A percentile compares a stretch with the other conserved stretches of the same genome.
These are phyloP conservation scores for Atopsyche davidsoni DNA, from an alignment of 1,140 invertebrate genomes.

Conservation along the genomic window DNA sequence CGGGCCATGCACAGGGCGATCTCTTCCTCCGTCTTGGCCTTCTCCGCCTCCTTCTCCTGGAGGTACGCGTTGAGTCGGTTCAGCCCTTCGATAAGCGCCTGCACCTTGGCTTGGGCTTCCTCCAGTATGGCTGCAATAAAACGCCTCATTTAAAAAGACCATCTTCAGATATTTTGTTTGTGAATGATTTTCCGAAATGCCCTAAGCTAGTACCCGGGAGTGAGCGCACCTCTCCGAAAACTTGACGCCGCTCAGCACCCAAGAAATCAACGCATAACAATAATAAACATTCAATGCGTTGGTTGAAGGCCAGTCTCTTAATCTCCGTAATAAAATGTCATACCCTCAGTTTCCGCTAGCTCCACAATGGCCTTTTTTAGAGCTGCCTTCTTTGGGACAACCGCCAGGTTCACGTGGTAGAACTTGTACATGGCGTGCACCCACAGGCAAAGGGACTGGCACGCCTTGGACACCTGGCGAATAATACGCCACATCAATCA, in stretches of 20 bases:
- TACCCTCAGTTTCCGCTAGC: slow-evolving; percentile 57
- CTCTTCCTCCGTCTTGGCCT: slow-evolving; percentile 63
- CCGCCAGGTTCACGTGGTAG: slow-evolving; percentile 79
- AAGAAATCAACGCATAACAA: too few relatives aligned
- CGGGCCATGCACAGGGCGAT: slow-evolving; percentile 71
- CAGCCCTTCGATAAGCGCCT: slow-evolving; percentile 53
- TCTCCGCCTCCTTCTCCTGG: slow-evolving; percentile 55
- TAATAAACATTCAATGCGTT: too few relatives aligned
- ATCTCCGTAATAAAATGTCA: too few relatives aligned
- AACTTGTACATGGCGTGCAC: slow-evolving; percentile 89
- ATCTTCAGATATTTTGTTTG: not conserved
- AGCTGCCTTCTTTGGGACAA: slow-evolving; percentile 76
- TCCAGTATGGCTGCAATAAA: slow-evolving; percentile 46
- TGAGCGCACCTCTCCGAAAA: too few relatives aligned
- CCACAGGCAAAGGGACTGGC: slow-evolving; percentile 82
- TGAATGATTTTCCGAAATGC: too few relatives aligned
- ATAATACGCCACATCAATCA: slow-evolving; percentile 26
- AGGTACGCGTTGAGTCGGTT: slow-evolving; percentile 59
- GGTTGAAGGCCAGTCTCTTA: too few relatives aligned
- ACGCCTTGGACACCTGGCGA: slow-evolving; percentile 67
- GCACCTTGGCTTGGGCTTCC: slow-evolving; percentile 53
- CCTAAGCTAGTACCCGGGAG: too few relatives aligned
- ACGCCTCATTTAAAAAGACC: too few relatives aligned
- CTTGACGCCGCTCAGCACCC: too few relatives aligned
- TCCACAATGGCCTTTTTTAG: slow-evolving; percentile 56